A percentile compares a stretch with the other conserved stretches of the same genome.
Conservation (phyloP, 2,888 invertebrate genomes). For the Amiota mariae region DNA sequence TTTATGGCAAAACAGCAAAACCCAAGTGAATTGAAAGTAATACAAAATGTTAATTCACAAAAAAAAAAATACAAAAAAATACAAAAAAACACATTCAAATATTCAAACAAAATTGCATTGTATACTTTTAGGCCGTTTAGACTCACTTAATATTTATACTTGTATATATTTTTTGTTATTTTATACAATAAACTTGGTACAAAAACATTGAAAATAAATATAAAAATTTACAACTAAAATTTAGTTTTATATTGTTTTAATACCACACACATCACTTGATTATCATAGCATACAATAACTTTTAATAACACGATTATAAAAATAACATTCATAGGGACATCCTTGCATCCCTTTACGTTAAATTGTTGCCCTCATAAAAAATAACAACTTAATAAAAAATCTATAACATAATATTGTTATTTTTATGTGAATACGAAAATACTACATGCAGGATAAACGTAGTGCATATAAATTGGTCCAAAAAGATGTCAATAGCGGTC, state of each 20-base stretch:
- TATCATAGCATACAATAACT: constrained; percentile 22
- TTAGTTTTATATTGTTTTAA: background rate
- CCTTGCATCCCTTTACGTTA: background rate
- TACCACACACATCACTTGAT: constrained; percentile 1
- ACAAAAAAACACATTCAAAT: too few relatives aligned
- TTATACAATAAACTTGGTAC: background rate
- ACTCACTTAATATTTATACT: background rate
- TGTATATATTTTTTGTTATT: background rate
- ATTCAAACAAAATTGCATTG: background rate
- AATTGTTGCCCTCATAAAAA: constrained; percentile 11
- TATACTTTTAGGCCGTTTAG: background rate
- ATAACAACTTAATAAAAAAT: constrained; percentile 14
- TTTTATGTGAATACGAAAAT: background rate
- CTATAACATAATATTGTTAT: constrained; percentile 16
- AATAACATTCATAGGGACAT: background rate
- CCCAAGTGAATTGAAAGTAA: constrained; percentile 35
- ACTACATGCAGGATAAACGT: background rate
- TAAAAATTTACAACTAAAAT: background rate
- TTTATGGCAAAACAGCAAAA: constrained; percentile 61
- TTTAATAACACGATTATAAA: constrained; percentile 31
- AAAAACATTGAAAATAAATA: background rate
- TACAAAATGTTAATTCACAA: constrained; percentile 24
- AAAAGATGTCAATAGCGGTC: constrained; percentile 42
- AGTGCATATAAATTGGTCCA: too few relatives aligned
- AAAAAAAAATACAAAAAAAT: too few relatives aligned